Percentiles rank a stretch among this genome's conserved stretches.
Conservation (phyloP, 2,797 vertebrate species). For the Falco cherrug region DNA sequence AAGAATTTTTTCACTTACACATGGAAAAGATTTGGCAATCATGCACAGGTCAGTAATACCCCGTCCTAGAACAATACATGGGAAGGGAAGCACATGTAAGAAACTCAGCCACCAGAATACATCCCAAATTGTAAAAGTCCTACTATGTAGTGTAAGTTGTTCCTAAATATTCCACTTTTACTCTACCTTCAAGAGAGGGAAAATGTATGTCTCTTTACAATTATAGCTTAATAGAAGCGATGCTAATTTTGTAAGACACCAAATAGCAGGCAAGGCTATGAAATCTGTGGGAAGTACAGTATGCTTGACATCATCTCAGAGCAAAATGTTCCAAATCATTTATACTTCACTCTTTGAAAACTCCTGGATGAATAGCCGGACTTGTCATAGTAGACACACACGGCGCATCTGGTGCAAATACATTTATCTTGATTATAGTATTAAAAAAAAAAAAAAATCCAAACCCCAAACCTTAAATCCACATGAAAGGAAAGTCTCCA, state of each 20-base stretch:
- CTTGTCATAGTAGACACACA: background rate
- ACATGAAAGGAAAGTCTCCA: background rate
- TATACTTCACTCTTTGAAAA: background rate
- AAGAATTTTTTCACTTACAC: background rate
- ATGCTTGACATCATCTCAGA: background rate
- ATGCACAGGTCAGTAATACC: background rate
- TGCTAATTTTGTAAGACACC: background rate
- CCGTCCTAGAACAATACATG: fast-evolving
- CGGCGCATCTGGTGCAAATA: background rate
- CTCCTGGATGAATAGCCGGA: background rate
- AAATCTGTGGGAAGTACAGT: background rate
- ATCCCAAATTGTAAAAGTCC: background rate
- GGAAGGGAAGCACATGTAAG: fast-evolving
- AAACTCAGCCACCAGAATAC: background rate
- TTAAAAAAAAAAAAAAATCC: background rate
- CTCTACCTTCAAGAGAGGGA: background rate
- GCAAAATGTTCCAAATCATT: background rate
- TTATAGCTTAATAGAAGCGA: background rate
- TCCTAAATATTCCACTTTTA: background rate
- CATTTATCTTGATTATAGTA: background rate
- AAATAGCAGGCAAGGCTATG: background rate
- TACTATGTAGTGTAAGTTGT: background rate
- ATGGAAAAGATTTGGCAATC: background rate
- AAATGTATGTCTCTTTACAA: background rate
- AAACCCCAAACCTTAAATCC: background rate